Base-by-base conservation (phyloP, 1,140 invertebrate genomes). In the Achroia grisella region DNA sequence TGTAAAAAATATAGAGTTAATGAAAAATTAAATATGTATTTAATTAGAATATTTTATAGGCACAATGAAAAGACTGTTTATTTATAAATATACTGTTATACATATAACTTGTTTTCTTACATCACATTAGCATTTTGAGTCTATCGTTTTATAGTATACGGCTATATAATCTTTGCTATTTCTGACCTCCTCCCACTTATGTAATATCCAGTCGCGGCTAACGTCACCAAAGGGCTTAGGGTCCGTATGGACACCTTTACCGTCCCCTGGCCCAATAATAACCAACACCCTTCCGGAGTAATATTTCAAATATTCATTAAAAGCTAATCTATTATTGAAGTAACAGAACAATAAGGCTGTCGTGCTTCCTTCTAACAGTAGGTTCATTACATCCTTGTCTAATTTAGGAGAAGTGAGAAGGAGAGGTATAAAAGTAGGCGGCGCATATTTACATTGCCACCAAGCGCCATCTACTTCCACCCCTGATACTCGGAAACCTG, bases 301-400 rank as follows among this genome's bases (percentile, higher is more conserved):
- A 35, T 85, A 56, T 23, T 80, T 66, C n/a, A 93, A 65, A 62
- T 94, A 94, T 6, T 91, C 73, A 4, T 77, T 46, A 72, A 94
- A 94, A 10, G 91, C 91, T 4, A 43, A 28, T 0, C 88, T 87
- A 52, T 93, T 90, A 55, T 93, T 94, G 60, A 94, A 94, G 61
- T 94, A 94, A 60, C 92, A 94, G 64, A 94, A 94, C 14, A 94
- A 57, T 37, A 93, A 56, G 0, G 90, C 91, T 41, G 87, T 86
- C n/a, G 75, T 67, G 12, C 67, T 36, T 5, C 75, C 47, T 10
- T 57, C 34, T 30, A 54, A 44, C 9, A 86, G 54, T 23, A 81
- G 39, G 13, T 48, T 68, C 8, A 50, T 54, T 10, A 52, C 65
- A 9, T 83, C 63, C 6, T 69, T 59, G 40, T 86, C 77, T 55